Conservation (phyloP, 1,140 invertebrate genomes). For the Ephestia elutella region DNA sequence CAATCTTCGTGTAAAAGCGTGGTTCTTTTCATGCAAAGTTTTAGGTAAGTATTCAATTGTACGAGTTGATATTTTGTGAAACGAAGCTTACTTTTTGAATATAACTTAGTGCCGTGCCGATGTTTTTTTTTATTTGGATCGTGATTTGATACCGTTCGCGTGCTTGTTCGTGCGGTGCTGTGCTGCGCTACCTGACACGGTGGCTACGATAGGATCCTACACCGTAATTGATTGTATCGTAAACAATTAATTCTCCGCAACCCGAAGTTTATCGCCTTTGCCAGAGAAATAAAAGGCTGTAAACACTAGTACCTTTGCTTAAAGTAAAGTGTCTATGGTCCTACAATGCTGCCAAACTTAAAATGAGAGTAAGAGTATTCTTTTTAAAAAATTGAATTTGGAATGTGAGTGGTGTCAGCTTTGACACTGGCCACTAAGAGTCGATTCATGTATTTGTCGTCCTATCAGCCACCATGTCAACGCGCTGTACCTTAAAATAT, state of each 20-base stretch:
- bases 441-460: neutral
- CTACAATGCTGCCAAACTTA: neutral
- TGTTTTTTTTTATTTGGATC: no score
- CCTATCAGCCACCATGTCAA: constrained; percentile 48
- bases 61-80: neutral
- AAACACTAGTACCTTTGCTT: neutral
- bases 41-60: no score
- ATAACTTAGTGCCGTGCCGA: no score
- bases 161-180: neutral
- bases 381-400: neutral
- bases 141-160: neutral
- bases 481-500: constrained; percentile 60
- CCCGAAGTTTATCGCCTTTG: neutral
- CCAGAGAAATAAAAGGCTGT: neutral
- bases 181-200: constrained; percentile 2
- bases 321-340: neutral
- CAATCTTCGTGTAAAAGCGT: no score
- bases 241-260: neutral
- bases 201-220: neutral
- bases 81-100: neutral
- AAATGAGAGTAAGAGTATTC: no score
- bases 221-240: neutral
- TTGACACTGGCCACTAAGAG: neutral
- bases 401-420: neutral
- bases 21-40: no score